Percentiles rank a stretch among this genome's conserved stretches.
phyloP scores from a whole-genome alignment of 1,140 invertebrate genomes.

The Contarinia nasturtii region DNA sequence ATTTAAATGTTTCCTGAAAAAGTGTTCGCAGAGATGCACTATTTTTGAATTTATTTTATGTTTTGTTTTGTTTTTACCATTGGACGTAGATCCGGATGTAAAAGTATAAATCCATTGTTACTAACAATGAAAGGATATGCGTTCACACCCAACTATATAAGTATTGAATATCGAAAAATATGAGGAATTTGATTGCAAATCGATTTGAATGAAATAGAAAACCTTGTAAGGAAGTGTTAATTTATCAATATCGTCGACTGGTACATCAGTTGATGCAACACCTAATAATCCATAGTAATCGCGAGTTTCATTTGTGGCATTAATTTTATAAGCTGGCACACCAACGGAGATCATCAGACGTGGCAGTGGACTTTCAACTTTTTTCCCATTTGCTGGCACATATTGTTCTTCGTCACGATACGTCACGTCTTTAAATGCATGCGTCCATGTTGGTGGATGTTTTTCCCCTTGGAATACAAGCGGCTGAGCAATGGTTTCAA shows the following conservation, averaged over 20 bases:
- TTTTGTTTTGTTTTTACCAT: slow-evolving; percentile 38
- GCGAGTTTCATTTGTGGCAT: slow-evolving; percentile 33
- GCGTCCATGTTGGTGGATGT: slow-evolving; percentile 76
- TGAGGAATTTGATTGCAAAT: too few species aligned
- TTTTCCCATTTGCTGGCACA: background rate
- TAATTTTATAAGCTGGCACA: slow-evolving; percentile 61
- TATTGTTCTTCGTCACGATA: background rate
- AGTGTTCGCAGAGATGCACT: background rate
- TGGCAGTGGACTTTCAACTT: slow-evolving; percentile 14
- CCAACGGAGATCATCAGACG: slow-evolving; percentile 66
- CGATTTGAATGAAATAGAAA: too few species aligned
- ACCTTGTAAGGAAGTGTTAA: slow-evolving; percentile 65
- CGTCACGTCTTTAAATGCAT: slow-evolving; percentile 66
- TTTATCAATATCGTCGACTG: slow-evolving; percentile 71
- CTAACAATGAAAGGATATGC: slow-evolving; percentile 89
- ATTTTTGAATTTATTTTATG: background rate
- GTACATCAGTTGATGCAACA: slow-evolving; percentile 86
- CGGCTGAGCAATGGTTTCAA: slow-evolving; percentile 73
- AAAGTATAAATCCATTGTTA: slow-evolving; percentile 85
- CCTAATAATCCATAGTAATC: slow-evolving; percentile 61
- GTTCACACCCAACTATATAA: slow-evolving; percentile 82
- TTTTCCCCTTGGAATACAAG: slow-evolving; percentile 54
- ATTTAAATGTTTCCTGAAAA: too few species aligned
- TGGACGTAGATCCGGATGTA: slow-evolving; percentile 61
- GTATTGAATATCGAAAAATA: too few species aligned